Evolutionary conservation across 2,888 invertebrate genomes (phyloP).

Genomic region (Diadromus collaris): DNA sequence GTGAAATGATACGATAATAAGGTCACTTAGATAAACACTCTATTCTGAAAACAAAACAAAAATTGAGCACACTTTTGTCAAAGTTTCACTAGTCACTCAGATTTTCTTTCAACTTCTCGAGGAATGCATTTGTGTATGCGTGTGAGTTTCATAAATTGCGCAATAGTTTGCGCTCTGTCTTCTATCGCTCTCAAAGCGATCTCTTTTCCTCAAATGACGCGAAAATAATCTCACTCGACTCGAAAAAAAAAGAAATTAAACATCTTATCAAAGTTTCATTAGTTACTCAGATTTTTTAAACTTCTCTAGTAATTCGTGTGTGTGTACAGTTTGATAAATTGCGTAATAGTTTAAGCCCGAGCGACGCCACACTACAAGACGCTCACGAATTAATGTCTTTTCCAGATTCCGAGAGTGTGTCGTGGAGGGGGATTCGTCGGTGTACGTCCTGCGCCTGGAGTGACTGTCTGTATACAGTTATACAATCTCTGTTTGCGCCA

Average conservation of each 20-base stretch:
- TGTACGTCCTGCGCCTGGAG: background rate
- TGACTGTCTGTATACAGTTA: conserved; percentile 4
- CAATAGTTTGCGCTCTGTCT: conserved; percentile 12
- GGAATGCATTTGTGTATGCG: conserved; percentile 12
- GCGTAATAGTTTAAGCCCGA: conserved; percentile 18
- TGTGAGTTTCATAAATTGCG: conserved; percentile 21
- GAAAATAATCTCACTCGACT: background rate
- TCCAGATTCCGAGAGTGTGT: conserved; percentile 38
- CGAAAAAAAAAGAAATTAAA: too few species aligned
- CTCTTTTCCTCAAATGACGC: background rate
- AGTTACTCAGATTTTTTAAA: conserved; percentile 6
- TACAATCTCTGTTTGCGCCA: conserved; percentile 59
- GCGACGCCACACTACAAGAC: conserved; percentile 7
- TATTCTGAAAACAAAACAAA: background rate
- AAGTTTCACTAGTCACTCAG: background rate
- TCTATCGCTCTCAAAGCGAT: conserved; percentile 1
- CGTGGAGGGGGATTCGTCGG: background rate
- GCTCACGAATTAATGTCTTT: conserved; percentile 45
- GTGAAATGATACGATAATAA: too few species aligned
- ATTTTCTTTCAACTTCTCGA: conserved; percentile 1
- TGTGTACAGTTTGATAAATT: conserved; percentile 21
- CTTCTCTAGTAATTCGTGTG: conserved; percentile 7
- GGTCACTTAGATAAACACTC: too few species aligned
- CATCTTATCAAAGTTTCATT: background rate
- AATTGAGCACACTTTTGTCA: background rate